phyloP scores from a whole-genome alignment of 2,888 invertebrate species.

The Ochlodes sylvanus region DNA sequence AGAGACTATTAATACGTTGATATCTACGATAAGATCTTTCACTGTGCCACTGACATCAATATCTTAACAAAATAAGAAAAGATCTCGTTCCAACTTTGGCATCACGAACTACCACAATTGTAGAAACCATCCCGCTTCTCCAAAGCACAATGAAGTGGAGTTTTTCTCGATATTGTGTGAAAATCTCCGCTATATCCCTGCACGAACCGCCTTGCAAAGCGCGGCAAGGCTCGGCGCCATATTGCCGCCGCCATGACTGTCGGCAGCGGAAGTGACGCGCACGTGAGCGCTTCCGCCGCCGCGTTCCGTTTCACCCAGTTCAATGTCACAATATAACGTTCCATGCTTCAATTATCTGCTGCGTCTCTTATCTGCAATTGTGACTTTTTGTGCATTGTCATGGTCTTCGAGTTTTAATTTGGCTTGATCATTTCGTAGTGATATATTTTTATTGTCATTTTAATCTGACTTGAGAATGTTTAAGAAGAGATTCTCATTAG shows the following conservation, averaged over 20 bases:
- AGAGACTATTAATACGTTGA: too few species aligned
- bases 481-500: too few species aligned
- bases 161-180: constrained; percentile 12
- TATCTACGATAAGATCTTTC: too few species aligned
- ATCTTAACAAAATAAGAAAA: neutral
- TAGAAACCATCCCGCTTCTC: neutral
- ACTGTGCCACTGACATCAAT: too few species aligned
- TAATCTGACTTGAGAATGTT: neutral
- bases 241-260: constrained; percentile 78
- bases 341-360: constrained; percentile 28
- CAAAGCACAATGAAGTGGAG: neutral
- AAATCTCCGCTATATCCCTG: constrained; percentile 17
- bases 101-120: neutral
- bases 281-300: constrained; percentile 79
- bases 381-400: constrained; percentile 11
- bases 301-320: constrained; percentile 79
- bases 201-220: constrained; percentile 58
- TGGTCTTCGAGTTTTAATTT: constrained; percentile 9
- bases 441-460: neutral
- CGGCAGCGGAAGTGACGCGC: constrained; percentile 77
- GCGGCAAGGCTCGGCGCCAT: constrained; percentile 76
- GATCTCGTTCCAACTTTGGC: neutral
- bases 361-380: constrained; percentile 13
- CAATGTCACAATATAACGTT: constrained; percentile 72
- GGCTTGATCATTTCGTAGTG: neutral